Evolutionary conservation across 2,113 vertebrate genomes (phyloP).

Genomic region (Rattus rattus): DNA sequence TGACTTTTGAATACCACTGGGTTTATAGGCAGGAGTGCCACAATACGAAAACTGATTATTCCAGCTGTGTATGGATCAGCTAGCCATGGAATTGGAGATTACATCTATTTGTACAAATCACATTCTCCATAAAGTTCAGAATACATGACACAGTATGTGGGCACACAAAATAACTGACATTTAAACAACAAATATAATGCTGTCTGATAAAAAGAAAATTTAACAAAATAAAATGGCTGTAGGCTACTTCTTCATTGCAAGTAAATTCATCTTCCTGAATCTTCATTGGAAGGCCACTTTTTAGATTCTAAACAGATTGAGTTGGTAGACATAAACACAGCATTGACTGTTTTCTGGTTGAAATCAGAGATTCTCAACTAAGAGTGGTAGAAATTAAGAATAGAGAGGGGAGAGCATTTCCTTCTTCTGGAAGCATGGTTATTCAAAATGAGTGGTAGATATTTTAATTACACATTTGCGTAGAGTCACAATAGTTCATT

Average conservation of each 20-base stretch:
- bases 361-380: conserved; percentile 41
- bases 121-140: conserved; percentile 69
- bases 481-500: conserved; percentile 24
- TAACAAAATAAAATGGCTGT: conserved; percentile 59
- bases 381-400: neutral
- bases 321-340: conserved; percentile 57
- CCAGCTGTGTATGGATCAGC: neutral
- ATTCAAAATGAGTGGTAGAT: conserved; percentile 32
- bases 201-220: conserved; percentile 55
- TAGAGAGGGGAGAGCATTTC: neutral
- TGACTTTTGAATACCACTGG: neutral
- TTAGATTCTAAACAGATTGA: conserved; percentile 45
- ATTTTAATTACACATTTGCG: conserved; percentile 18
- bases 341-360: conserved; percentile 25
- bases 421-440: conserved; percentile 19
- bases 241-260: conserved; percentile 64
- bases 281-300: conserved; percentile 48
- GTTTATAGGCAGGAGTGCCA: conserved; percentile 26
- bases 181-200: conserved; percentile 65
- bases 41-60: conserved; percentile 41
- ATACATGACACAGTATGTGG: conserved; percentile 54
- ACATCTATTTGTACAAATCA: conserved; percentile 61
- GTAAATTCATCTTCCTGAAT: neutral
- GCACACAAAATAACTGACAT: neutral
- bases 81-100: conserved; percentile 34